These are phyloP conservation scores for Diadegma fenestrale DNA, from an alignment of 2,888 invertebrate genomes.

Conservation along the genomic window DNA sequence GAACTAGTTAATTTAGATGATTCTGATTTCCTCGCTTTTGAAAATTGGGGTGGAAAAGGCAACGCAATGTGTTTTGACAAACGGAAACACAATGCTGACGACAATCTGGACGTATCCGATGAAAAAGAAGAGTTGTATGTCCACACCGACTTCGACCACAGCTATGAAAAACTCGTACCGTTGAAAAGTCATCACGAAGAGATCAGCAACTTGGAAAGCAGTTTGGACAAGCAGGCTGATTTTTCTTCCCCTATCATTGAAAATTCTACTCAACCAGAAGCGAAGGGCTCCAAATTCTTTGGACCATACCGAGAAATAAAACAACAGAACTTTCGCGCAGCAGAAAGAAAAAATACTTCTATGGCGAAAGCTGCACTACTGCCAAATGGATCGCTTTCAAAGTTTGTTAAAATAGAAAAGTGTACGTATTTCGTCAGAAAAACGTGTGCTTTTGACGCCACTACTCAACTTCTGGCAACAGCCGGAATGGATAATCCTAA, in stretches of 20 bases:
- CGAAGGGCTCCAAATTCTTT: no score
- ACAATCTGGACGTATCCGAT: neutral
- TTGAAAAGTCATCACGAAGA: no score
- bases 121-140: slow-evolving; percentile 11
- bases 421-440: slow-evolving; percentile 16
- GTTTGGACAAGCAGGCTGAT: no score
- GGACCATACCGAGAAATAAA: slow-evolving; percentile 34
- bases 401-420: slow-evolving; percentile 14
- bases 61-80: neutral
- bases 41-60: slow-evolving; percentile 28
- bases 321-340: slow-evolving; percentile 30
- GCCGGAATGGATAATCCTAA: slow-evolving; percentile 43
- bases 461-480: slow-evolving; percentile 29
- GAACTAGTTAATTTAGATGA: neutral
- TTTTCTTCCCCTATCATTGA: no score
- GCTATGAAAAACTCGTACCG: no score
- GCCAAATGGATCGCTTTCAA: slow-evolving; percentile 17
- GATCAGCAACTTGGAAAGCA: no score
- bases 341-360: slow-evolving; percentile 31
- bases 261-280: no score
- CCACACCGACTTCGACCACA: no score
- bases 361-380: slow-evolving; percentile 4
- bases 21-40: slow-evolving; percentile 21
- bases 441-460: slow-evolving; percentile 39
- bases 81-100: neutral